Evolutionary conservation across 2,113 vertebrate species (phyloP).

Genomic region (Colius striatus): DNA sequence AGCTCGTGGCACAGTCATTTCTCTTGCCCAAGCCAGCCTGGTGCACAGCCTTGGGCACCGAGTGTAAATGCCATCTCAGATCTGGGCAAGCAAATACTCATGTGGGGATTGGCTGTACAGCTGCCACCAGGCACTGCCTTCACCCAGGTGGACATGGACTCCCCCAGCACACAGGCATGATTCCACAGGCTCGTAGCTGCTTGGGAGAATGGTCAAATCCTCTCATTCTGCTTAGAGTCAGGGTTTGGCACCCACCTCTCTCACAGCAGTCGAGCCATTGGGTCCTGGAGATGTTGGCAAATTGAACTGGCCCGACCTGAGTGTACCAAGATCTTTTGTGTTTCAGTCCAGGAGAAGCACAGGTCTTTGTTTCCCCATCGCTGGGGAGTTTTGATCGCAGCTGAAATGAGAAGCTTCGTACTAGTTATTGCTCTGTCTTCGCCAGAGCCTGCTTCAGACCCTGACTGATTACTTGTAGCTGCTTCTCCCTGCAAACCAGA

Average conservation of each 20-base stretch:
- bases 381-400: background rate
- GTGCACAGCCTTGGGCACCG: background rate
- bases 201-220: background rate
- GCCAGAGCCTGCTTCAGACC: background rate
- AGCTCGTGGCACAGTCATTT: accelerated
- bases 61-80: accelerated
- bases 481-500: background rate
- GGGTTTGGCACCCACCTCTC: background rate
- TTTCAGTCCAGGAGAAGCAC: accelerated
- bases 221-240: background rate
- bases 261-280: accelerated
- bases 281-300: background rate
- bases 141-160: background rate
- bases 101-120: background rate
- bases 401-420: background rate
- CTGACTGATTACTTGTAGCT: background rate
- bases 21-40: background rate
- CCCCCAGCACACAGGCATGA: accelerated
- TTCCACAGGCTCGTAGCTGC: background rate
- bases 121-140: background rate
- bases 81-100: background rate
- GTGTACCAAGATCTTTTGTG: accelerated
- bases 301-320: background rate
- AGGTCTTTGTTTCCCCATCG: background rate
- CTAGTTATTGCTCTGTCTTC: background rate